These are phyloP conservation scores for Pholis gunnellus DNA, from an alignment of 2,113 vertebrate species.

Conservation along the genomic window DNA sequence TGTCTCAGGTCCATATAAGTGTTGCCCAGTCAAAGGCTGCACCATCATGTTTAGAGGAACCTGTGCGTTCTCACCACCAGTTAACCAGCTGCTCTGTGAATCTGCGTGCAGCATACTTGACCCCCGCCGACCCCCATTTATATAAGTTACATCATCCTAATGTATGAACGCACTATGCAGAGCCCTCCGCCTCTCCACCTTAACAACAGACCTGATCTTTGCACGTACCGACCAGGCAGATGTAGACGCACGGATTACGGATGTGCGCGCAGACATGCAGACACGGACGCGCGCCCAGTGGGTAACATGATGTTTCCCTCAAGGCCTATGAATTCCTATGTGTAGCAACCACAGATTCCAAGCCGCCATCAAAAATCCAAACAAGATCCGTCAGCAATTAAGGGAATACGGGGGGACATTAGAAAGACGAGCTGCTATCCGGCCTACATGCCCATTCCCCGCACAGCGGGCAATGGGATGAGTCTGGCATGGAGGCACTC, in stretches of 20 bases:
- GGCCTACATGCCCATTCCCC: slow-evolving; percentile 79
- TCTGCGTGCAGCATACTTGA: slow-evolving; percentile 32
- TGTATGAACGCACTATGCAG: slow-evolving; percentile 31
- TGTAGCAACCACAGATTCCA: slow-evolving; percentile 81
- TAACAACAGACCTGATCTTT: slow-evolving; percentile 30
- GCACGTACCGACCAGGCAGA: slow-evolving; percentile 43
- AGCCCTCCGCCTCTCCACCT: slow-evolving; percentile 24
- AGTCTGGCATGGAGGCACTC: slow-evolving; percentile 78
- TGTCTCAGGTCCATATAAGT: slow-evolving; percentile 4
- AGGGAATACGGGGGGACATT: slow-evolving; percentile 85
- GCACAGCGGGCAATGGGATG: slow-evolving; percentile 81
- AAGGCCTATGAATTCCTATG: slow-evolving; percentile 84
- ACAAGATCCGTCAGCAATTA: slow-evolving; percentile 88
- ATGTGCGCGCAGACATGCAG: neutral
- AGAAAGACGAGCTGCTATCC: slow-evolving; percentile 84
- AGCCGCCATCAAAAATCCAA: slow-evolving; percentile 84
- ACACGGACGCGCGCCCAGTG: slow-evolving; percentile 35
- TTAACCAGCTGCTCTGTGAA: slow-evolving; percentile 49
- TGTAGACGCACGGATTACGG: slow-evolving; percentile 16
- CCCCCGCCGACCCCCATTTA: slow-evolving; percentile 44
- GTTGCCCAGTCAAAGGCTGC: slow-evolving; percentile 3
- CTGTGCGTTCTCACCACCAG: slow-evolving; percentile 13
- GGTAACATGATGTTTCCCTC: slow-evolving; percentile 82
- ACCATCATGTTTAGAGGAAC: neutral
- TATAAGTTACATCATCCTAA: slow-evolving; percentile 46